phyloP scores from a whole-genome alignment of 2,797 vertebrate species.

The Platyrinchus mystaceus region DNA sequence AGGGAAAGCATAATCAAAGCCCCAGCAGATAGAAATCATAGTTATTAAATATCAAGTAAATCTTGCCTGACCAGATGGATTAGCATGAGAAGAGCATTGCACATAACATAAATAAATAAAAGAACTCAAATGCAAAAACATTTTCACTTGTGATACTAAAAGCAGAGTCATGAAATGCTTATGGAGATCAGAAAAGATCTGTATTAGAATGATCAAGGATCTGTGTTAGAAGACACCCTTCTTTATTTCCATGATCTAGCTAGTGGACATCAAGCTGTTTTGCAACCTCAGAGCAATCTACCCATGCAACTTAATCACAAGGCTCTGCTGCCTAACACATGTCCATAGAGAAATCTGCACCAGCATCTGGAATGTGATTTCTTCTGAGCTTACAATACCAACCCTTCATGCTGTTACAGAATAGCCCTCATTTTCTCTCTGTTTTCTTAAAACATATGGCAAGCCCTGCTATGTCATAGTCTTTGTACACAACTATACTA shows the following conservation, averaged over 20 bases:
- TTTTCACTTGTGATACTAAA: neutral
- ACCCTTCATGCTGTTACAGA: neutral
- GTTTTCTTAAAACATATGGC: neutral
- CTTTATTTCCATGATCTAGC: neutral
- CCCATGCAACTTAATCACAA: neutral
- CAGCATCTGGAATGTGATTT: neutral
- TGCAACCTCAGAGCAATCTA: neutral
- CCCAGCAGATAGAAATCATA: neutral
- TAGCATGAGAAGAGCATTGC: neutral
- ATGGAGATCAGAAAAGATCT: neutral
- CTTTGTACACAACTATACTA: neutral
- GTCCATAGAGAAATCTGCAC: neutral
- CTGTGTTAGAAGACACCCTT: neutral
- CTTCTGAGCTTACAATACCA: neutral
- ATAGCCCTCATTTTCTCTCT: neutral
- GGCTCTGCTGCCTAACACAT: neutral
- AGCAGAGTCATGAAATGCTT: neutral
- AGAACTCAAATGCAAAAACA: neutral
- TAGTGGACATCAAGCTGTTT: neutral
- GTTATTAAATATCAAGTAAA: neutral
- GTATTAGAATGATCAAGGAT: neutral
- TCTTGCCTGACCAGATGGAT: neutral
- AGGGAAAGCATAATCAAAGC: neutral
- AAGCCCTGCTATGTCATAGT: neutral
- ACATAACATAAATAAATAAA: neutral